phyloP scores from a whole-genome alignment of 1,140 invertebrate species.

The Amyelois transitella region DNA sequence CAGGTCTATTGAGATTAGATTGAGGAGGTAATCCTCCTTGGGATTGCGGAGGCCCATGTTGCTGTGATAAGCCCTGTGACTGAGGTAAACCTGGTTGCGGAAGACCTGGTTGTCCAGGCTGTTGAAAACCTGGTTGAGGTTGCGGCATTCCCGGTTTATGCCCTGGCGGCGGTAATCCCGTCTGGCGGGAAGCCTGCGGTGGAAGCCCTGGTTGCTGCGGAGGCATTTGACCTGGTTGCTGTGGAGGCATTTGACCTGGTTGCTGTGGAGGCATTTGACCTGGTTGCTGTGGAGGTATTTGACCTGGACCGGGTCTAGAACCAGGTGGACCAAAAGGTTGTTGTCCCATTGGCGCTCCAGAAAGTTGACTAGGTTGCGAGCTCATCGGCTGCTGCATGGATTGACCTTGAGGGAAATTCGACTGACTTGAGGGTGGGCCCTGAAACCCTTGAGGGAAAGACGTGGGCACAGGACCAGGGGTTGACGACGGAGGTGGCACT shows the following conservation, averaged over 20 bases:
- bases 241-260: constrained; percentile 19
- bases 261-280: constrained; percentile 26
- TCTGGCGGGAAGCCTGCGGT: constrained; percentile 6
- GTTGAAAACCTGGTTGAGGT: constrained; percentile 12
- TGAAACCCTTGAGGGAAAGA: constrained; percentile 30
- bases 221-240: constrained; percentile 17
- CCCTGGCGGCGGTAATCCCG: constrained; percentile 5
- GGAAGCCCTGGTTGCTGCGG: neutral
- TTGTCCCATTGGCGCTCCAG: constrained; percentile 32
- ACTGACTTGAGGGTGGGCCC: constrained; percentile 26
- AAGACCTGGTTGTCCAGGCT: constrained; percentile 6
- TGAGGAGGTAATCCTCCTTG: constrained; percentile 18
- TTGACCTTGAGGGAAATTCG: constrained; percentile 6
- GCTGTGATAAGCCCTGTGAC: neutral
- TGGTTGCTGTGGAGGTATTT: constrained; percentile 23
- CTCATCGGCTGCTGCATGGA: constrained; percentile 1
- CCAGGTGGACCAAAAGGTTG: constrained; percentile 16
- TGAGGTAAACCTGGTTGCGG: constrained; percentile 4
- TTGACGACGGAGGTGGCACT: constrained; percentile 32
- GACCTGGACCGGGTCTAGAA: constrained; percentile 22
- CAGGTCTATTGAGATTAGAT: neutral
- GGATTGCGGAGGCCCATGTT: constrained; percentile 5
- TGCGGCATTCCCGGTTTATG: neutral
- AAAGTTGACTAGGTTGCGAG: constrained; percentile 7
- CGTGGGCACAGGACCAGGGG: constrained; percentile 20